These are phyloP conservation scores for Tillus elongatus DNA, from an alignment of 2,888 invertebrate species.

Conservation along the genomic window DNA sequence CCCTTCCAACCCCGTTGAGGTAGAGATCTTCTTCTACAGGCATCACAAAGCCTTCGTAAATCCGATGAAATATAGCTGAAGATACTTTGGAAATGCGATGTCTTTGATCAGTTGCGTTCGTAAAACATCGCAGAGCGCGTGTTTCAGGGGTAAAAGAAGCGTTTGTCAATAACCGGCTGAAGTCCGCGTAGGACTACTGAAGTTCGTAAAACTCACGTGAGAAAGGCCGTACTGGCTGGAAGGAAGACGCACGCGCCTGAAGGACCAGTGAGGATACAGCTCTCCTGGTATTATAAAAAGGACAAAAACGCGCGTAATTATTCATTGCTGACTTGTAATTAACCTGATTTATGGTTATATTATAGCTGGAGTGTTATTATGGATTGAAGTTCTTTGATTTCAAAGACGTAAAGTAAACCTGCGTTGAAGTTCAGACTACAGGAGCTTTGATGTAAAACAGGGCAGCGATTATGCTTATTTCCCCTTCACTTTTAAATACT, in stretches of 20 bases:
- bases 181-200: constrained; percentile 35
- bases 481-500: too few relatives aligned
- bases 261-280: constrained; percentile 23
- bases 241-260: constrained; percentile 25
- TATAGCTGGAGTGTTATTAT: constrained; percentile 25
- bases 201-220: constrained; percentile 26
- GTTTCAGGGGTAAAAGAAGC: too few relatives aligned
- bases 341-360: constrained; percentile 30
- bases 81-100: too few relatives aligned
- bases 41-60: constrained; percentile 24
- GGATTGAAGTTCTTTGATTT: too few relatives aligned
- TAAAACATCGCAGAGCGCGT: too few relatives aligned
- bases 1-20: constrained; percentile 37
- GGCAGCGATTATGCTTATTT: too few relatives aligned
- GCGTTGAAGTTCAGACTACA: too few relatives aligned
- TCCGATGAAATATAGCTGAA: too few relatives aligned
- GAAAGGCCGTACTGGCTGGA: constrained; percentile 15
- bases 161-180: too few relatives aligned
- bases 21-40: constrained; percentile 36
- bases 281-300: constrained; percentile 17
- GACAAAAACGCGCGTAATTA: constrained; percentile 26
- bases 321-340: constrained; percentile 32
- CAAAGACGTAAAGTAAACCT: too few relatives aligned
- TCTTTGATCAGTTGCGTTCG: too few relatives aligned
- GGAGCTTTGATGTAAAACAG: too few relatives aligned